Evolutionary conservation across 2,797 vertebrate genomes (phyloP), one percentile per base, ranked within the genome.

Genomic region (Rhinatrema bivittatum): DNA sequence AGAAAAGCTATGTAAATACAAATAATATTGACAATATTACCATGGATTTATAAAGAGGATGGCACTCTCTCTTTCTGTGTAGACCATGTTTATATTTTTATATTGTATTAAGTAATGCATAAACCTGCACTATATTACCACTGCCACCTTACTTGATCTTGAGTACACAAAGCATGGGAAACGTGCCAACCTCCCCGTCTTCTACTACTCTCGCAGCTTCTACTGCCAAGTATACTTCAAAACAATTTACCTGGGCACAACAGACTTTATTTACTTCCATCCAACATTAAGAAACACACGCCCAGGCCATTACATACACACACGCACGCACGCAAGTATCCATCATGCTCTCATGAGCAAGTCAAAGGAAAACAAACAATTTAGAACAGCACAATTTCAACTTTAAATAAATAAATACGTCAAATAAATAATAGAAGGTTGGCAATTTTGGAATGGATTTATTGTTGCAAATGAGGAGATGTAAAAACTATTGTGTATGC

Each of bases 201-300:
- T 39, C 36, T 50, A n/a, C 60, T 21, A 15, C 34, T 50, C 18
- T 32, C 59, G 40, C 36, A 39, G 33, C 60, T 66, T 57, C 46
- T 21, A 13, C 13, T 41, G 25, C 52, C 28, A 19, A 14, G 28
- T 32, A 23, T 54, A 53, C 46, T 60, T 57, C 36, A 54, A 52
- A n/a, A 53, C 46, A 32, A 40, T 42, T 34, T 50, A 19, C 51
- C 43, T 45, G 27, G 46, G 27, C 18, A 15, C 53, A 35, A 24
- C 34, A 36, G 26, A 23, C 15, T 40, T 46, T 2, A 12, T 41
- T 33, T 42, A 63, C 52, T 54, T 50, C 66, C 32, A 37, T 25
- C 26, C 35, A 20, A 43, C 15, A 32, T n/a, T n/a, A n/a, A n/a
- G 36, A 53, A 22, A 1, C 30, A 32, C 16, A 39, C 28, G n/a